A percentile compares a stretch with the other conserved stretches of the same genome.
Evolutionary conservation across 2,888 invertebrate species (phyloP).

Genomic region (Calameuta pallipes): DNA sequence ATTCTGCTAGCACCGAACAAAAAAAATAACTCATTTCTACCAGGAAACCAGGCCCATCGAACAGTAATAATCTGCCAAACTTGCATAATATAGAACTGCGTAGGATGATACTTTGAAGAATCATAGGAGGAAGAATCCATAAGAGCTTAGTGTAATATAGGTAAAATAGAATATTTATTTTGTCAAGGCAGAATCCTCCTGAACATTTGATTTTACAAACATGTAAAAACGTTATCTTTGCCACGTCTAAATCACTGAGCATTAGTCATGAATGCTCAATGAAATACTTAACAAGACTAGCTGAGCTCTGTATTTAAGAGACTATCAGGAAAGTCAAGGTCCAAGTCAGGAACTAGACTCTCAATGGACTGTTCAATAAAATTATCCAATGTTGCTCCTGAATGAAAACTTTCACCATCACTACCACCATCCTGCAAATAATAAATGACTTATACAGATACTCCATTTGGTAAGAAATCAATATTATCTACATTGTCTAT

Average conservation of each 20-base stretch:
- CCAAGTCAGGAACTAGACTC: constrained; percentile 16
- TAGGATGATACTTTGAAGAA: too few species aligned
- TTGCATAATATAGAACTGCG: too few species aligned
- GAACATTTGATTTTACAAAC: neutral
- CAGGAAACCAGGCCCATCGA: too few species aligned
- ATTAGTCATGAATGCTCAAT: neutral
- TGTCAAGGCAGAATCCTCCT: neutral
- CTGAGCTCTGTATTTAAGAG: constrained; percentile 18
- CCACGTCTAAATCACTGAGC: neutral
- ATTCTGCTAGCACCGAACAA: too few species aligned
- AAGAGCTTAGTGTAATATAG: neutral
- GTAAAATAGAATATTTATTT: neutral
- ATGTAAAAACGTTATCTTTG: neutral
- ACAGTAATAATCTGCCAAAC: too few species aligned
- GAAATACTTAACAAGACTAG: constrained; percentile 1
- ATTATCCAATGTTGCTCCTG: constrained; percentile 17
- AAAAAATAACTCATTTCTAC: too few species aligned
- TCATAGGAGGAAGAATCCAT: neutral
- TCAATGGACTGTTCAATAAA: constrained; percentile 18
- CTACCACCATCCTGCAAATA: constrained; percentile 20
- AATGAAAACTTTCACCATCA: constrained; percentile 23
- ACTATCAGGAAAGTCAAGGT: constrained; percentile 20
- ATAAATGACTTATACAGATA: neutral
- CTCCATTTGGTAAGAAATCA: neutral
- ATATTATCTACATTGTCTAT: neutral